Conservation (phyloP, 2,888 invertebrate genomes). For the Hirtodrosophila trivittata region DNA sequence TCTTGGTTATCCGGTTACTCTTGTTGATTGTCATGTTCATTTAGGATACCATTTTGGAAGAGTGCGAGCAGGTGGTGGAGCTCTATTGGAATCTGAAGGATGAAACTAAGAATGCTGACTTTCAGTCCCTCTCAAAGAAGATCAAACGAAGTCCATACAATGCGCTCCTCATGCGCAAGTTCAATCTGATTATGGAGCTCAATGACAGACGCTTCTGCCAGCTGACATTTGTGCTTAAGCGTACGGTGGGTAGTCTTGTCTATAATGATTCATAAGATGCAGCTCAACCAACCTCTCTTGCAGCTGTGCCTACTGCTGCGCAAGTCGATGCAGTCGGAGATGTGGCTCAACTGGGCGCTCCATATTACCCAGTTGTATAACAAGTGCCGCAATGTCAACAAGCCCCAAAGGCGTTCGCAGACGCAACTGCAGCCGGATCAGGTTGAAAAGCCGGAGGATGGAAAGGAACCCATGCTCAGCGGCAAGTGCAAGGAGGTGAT, state of each 20-base stretch:
- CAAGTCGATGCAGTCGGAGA: slow-evolving; percentile 78
- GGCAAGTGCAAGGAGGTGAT: slow-evolving; percentile 62
- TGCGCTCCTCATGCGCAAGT: slow-evolving; percentile 79
- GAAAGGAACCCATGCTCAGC: slow-evolving; percentile 44
- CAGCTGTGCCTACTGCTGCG: slow-evolving; percentile 74
- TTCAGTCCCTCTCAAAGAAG: slow-evolving; percentile 80
- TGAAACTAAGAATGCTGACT: slow-evolving; percentile 75
- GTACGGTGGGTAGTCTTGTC: slow-evolving; percentile 66
- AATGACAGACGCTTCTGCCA: slow-evolving; percentile 81
- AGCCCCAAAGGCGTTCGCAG: slow-evolving; percentile 10
- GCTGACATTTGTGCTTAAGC: slow-evolving; percentile 81
- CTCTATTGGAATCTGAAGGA: slow-evolving; percentile 81
- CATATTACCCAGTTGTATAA: slow-evolving; percentile 79
- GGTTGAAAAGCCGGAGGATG: slow-evolving; percentile 28
- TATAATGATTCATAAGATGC: no score
- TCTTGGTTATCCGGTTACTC: background rate
- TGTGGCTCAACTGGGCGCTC: slow-evolving; percentile 79
- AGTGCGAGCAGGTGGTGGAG: slow-evolving; percentile 79
- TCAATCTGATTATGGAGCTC: slow-evolving; percentile 74
- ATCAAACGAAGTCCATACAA: slow-evolving; percentile 83
- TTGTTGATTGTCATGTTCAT: background rate
- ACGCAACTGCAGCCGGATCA: slow-evolving; percentile 12
- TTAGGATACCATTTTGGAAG: slow-evolving; percentile 80
- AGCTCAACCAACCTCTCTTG: slow-evolving; percentile 10
- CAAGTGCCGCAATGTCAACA: slow-evolving; percentile 68